Evolutionary conservation across 2,888 invertebrate species (phyloP), one percentile per base, ranked within the genome.

Genomic region (Microchrysa polita): DNA sequence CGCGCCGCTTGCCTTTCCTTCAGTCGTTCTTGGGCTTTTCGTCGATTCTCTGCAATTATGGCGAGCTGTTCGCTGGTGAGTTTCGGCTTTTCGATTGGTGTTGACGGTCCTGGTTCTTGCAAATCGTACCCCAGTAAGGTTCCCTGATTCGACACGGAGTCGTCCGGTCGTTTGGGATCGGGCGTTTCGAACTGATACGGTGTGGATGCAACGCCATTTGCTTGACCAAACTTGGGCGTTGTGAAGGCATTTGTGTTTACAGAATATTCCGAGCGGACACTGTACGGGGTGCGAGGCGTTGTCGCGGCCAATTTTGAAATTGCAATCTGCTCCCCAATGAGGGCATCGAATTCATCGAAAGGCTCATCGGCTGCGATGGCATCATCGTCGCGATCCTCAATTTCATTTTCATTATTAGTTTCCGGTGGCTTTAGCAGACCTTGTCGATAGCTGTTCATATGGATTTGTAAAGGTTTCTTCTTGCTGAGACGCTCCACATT

Each of bases 381-480:
- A n/a, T 34, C 79, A 0, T 76, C 79, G 12, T 72, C 67, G 7
- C 42, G 67, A 10, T 22, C 74, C 12, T 81, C 79, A 16, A 81
- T 81, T 1, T 80, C 82, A 9, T 86, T 87, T 1, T 87, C 87
- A 18, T 88, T 88, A 23, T 85, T 84, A 23, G 87, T 85, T 27
- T 84, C 83, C 63, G 86, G 84, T 0, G 83, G 82, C 0, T 86
- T 83, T 83, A 87, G 48, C 80, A 82, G 57, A 86, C 85, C 86
- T 91, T 87, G 79, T 89, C 91, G 80, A 88, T 87, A 79, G 89
- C 88, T 80, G 89, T 91, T 83, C 63, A 93, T 85, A 77, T 91
- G 90, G 0, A 90, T 90, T 86, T 92, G 90, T 14, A 96, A 89
- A 57, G 90, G 88, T 79, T 90, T 93, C 81, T 96, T 97, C 67